Percentiles rank a stretch among this genome's conserved stretches.
Conservation (phyloP, 1,140 invertebrate genomes). For the Tribolium madens region DNA sequence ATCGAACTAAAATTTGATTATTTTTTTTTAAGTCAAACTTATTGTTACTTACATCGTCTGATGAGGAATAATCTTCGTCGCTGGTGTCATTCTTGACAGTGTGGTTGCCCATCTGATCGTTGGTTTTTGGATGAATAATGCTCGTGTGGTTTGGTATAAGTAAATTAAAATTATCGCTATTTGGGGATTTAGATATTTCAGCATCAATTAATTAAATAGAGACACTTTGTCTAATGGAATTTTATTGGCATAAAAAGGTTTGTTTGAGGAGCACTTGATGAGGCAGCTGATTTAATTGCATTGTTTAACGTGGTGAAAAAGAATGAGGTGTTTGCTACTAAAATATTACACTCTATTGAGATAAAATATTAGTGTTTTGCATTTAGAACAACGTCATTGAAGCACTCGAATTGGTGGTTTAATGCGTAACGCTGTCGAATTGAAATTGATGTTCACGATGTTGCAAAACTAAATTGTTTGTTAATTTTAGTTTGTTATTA, state of each 20-base stretch:
- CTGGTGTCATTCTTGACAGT: neutral
- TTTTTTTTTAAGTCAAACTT: neutral
- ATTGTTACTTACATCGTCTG: neutral
- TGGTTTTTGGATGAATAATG: neutral
- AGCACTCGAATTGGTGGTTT: no score
- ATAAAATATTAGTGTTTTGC: no score
- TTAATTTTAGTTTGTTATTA: no score
- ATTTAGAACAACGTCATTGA: no score
- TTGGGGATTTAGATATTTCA: conserved; percentile 14
- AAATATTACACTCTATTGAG: no score
- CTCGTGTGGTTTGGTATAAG: neutral
- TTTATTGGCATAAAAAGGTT: neutral
- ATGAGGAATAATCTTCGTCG: neutral
- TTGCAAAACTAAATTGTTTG: no score
- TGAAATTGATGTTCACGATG: no score
- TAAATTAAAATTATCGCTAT: neutral
- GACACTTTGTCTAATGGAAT: neutral
- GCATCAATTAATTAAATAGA: neutral
- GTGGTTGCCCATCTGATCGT: neutral
- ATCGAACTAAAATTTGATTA: conserved; percentile 39
- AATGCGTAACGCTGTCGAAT: no score
- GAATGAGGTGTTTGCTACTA: no score
- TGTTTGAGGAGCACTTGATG: neutral
- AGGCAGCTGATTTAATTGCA: neutral
- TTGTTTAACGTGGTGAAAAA: neutral